These are phyloP conservation scores for Amblyopsis hoosieri DNA, from an alignment of 2,797 vertebrate genomes.

Conservation along the genomic window DNA sequence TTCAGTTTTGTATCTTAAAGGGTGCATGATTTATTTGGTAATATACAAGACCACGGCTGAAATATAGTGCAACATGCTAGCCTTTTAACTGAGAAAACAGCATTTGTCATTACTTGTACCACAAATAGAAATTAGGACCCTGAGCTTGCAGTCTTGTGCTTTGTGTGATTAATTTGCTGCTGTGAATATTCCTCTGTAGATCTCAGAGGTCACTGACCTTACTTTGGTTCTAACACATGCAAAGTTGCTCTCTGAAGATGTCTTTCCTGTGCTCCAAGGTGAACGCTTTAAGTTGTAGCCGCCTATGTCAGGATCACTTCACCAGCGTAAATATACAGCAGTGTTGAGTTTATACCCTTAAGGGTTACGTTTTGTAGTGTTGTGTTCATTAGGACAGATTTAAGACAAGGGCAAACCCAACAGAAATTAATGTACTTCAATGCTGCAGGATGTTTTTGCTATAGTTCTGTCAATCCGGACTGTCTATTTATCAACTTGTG, in stretches of 20 bases:
- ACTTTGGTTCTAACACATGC: conserved; percentile 39
- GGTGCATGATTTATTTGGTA: conserved; percentile 1
- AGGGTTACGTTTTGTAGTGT: conserved; percentile 20
- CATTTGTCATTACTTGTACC: conserved; percentile 22
- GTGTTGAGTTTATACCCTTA: conserved; percentile 20
- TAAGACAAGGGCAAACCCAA: conserved; percentile 30
- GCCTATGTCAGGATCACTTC: conserved; percentile 16
- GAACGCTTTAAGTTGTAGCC: conserved; percentile 5
- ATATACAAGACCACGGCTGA: conserved; percentile 15
- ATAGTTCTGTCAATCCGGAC: not conserved
- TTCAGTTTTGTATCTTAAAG: conserved; percentile 6
- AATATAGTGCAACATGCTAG: conserved; percentile 23
- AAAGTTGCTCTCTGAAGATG: conserved; percentile 20
- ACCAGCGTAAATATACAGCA: conserved; percentile 15
- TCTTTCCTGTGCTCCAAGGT: conserved; percentile 3
- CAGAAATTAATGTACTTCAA: conserved; percentile 46
- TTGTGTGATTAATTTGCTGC: conserved; percentile 21
- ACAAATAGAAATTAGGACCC: conserved; percentile 28
- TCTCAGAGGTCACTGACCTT: conserved; percentile 38
- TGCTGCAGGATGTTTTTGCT: conserved; percentile 20
- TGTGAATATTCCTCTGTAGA: conserved; percentile 27
- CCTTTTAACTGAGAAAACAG: conserved; percentile 22
- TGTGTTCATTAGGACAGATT: conserved; percentile 32
- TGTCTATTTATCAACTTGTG: not conserved
- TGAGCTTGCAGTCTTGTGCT: conserved; percentile 22